These are phyloP conservation scores for Clunio marinus DNA, from an alignment of 2,888 invertebrate species.

Conservation along the genomic window DNA sequence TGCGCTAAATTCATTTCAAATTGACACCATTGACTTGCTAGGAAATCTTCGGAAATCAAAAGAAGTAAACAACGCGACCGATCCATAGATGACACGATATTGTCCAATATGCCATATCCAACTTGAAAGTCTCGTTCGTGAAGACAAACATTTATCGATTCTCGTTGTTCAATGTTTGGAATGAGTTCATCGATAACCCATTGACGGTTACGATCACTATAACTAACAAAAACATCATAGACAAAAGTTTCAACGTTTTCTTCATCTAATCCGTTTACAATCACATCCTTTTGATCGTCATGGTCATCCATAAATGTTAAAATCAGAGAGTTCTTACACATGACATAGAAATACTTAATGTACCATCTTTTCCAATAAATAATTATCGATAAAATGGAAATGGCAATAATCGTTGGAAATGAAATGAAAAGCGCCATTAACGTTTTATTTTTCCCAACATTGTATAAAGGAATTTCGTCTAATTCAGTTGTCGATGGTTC, in stretches of 20 bases:
- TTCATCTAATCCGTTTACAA: slow-evolving; percentile 44
- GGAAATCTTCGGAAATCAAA: slow-evolving; percentile 60
- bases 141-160: slow-evolving; percentile 60
- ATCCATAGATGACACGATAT: slow-evolving; percentile 66
- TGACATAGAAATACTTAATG: slow-evolving; percentile 57
- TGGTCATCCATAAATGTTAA: slow-evolving; percentile 56
- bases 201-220: slow-evolving; percentile 60
- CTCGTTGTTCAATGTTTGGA: slow-evolving; percentile 59
- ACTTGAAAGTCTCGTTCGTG: slow-evolving; percentile 69
- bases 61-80: slow-evolving; percentile 61
- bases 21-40: slow-evolving; percentile 68
- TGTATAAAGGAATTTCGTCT: no score
- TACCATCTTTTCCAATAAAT: slow-evolving; percentile 56
- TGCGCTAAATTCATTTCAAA: slow-evolving; percentile 69
- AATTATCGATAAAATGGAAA: slow-evolving; percentile 43
- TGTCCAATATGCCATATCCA: slow-evolving; percentile 65
- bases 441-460: not conserved
- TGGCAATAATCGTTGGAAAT: slow-evolving; percentile 42
- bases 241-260: slow-evolving; percentile 47
- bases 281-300: slow-evolving; percentile 41
- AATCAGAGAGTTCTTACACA: slow-evolving; percentile 57
- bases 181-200: slow-evolving; percentile 63
- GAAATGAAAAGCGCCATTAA: slow-evolving; percentile 38
- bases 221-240: slow-evolving; percentile 68
- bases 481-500: no score